Conservation (phyloP, 2,888 invertebrate genomes). For the Scaptomyza parva region DNA sequence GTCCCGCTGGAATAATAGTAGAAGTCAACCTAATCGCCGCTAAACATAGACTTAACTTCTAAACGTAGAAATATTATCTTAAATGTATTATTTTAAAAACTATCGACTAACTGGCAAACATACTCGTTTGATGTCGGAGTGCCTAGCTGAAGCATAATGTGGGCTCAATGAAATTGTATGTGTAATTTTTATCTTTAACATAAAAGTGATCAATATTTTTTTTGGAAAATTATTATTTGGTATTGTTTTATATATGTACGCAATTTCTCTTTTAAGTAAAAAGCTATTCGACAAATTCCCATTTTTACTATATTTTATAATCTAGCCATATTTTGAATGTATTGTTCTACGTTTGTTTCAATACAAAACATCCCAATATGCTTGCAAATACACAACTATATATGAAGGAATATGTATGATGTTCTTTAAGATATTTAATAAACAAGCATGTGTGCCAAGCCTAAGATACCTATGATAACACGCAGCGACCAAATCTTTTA, state of each 20-base stretch:
- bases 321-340: slow-evolving; percentile 12
- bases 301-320: slow-evolving; percentile 25
- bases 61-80: slow-evolving; percentile 2
- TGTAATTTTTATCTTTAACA: slow-evolving; percentile 23
- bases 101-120: slow-evolving; percentile 8
- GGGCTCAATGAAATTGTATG: slow-evolving; percentile 20
- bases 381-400: slow-evolving; percentile 29
- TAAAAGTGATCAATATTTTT: slow-evolving; percentile 1
- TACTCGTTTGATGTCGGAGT: slow-evolving; percentile 9
- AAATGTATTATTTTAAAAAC: slow-evolving; percentile 18
- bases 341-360: slow-evolving; percentile 21
- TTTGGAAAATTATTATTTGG: slow-evolving; percentile 14
- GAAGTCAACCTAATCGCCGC: slow-evolving; percentile 58
- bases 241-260: slow-evolving; percentile 27
- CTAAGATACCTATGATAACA: slow-evolving; percentile 34
- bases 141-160: slow-evolving; percentile 4
- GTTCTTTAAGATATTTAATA: slow-evolving; percentile 53
- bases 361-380: slow-evolving; percentile 17
- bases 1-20: slow-evolving; percentile 50
- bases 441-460: slow-evolving; percentile 62
- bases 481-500: slow-evolving; percentile 38
- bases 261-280: slow-evolving; percentile 5
- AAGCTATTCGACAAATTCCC: slow-evolving; percentile 4
- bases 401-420: slow-evolving; percentile 32
- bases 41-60: slow-evolving; percentile 12